Evolutionary conservation across 2,113 vertebrate genomes (phyloP), one percentile per base, ranked within the genome.

Genomic region (Hippocampus comes): DNA sequence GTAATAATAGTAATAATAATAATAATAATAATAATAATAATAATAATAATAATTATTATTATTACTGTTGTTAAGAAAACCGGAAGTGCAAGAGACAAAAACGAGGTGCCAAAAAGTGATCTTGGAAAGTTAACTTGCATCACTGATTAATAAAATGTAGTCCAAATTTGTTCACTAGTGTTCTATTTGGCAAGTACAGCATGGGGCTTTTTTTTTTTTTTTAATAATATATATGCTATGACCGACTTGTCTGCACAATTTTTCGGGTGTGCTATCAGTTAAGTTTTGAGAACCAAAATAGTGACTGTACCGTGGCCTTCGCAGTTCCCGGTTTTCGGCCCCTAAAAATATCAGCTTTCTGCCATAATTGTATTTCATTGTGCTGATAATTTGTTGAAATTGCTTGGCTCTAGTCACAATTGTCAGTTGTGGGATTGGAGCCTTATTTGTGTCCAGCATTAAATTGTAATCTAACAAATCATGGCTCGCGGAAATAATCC

Each of bases 401-500:
- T 74, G 73, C 38, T 61, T 21, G 9, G 10, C 67, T 68, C 41
- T 68, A 73, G 75, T 72, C 72, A 4, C 27, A 70, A 69, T 71
- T 80, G 51, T 72, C 41, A 70, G 15, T 48, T 68, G 66, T 57
- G 27, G 48, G 55, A 71, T 51, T 0, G 67, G 23, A 74, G 49
- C 42, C 61, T 70, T 77, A 61, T 79, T 81, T 79, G 68, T 69
- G 25, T 61, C 49, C 14, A n/a, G 67, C 71, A 85, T 80, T 82
- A 76, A 71, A 76, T 10, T 21, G 49, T 78, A 79, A 86, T 84
- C 71, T 78, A 84, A 70, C 78, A 82, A 85, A 81, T 77, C 61
- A 74, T 65, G 59, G 76, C 74, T 67, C 43, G 41, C 61, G 67
- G 77, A 76, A 81, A 82, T 78, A 60, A 82, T 80, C 78, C 80